Percentiles rank a stretch among this genome's conserved stretches.
phyloP scores from a whole-genome alignment of 2,797 vertebrate species.

The Podarcis siculus region DNA sequence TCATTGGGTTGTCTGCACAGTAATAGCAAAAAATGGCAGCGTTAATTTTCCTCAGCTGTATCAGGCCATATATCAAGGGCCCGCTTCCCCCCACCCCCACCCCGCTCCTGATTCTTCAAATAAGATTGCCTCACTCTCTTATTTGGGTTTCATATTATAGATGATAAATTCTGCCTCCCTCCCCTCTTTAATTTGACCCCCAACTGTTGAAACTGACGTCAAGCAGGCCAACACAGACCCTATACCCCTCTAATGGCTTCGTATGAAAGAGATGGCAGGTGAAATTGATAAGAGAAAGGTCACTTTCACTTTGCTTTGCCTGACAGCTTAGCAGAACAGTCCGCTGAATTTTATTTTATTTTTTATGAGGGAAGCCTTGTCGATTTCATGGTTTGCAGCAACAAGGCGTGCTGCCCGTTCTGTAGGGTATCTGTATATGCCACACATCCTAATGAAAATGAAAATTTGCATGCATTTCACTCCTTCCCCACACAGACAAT shows the following conservation, averaged over 20 bases:
- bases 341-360: too few relatives aligned
- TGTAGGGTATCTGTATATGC: too few relatives aligned
- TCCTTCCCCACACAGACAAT: too few relatives aligned
- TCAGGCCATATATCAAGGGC: constrained; percentile 55
- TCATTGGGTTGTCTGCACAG: constrained; percentile 70
- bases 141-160: constrained; percentile 73
- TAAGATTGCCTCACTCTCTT: constrained; percentile 61
- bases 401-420: too few relatives aligned
- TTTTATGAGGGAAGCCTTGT: too few relatives aligned
- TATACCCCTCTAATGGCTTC: constrained; percentile 46
- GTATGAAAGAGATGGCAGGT: constrained; percentile 13
- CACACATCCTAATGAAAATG: too few relatives aligned
- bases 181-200: constrained; percentile 63
- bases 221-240: constrained; percentile 48
- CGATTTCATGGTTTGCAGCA: too few relatives aligned
- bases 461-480: too few relatives aligned
- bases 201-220: constrained; percentile 64
- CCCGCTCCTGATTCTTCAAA: constrained; percentile 60
- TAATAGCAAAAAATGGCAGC: constrained; percentile 18
- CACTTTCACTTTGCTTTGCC: too few relatives aligned
- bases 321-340: too few relatives aligned
- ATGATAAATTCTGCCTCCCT: constrained; percentile 72
- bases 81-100: constrained; percentile 40
- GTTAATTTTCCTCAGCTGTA: background rate
- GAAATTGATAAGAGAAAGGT: too few relatives aligned